Evolutionary conservation across 2,888 invertebrate species (phyloP).

Genomic region (Nephrotoma guestfalica): DNA sequence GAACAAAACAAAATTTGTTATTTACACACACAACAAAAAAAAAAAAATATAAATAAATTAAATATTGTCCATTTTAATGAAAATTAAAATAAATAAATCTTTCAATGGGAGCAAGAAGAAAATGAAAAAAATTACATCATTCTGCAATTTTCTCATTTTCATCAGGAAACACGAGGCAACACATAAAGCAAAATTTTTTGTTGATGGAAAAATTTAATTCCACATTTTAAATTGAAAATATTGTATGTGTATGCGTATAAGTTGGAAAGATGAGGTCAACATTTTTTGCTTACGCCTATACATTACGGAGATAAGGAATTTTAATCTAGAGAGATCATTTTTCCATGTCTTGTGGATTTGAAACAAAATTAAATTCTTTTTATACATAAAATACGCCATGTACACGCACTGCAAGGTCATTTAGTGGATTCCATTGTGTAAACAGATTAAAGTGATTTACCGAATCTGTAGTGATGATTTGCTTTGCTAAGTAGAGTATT

Average conservation of each 20-base stretch:
- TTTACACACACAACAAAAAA: neutral
- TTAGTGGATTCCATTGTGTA: neutral
- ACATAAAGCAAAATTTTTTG: neutral
- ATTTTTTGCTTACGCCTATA: neutral
- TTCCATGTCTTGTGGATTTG: neutral
- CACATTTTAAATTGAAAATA: neutral
- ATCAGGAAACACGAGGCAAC: neutral
- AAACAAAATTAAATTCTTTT: neutral
- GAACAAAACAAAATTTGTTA: neutral
- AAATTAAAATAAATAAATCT: neutral
- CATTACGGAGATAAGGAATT: neutral
- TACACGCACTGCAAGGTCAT: neutral
- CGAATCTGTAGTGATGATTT: neutral
- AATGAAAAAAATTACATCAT: neutral
- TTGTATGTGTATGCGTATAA: neutral
- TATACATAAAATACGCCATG: too few species aligned
- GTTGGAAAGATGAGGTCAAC: neutral
- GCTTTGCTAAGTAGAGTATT: neutral
- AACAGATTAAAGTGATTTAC: neutral
- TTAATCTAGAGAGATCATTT: neutral
- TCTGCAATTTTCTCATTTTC: neutral
- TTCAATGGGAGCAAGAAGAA: neutral
- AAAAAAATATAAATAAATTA: neutral
- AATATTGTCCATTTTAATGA: neutral
- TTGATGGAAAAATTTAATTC: neutral